phyloP scores from a whole-genome alignment of 2,113 vertebrate species.

The Electrona antarctica region DNA sequence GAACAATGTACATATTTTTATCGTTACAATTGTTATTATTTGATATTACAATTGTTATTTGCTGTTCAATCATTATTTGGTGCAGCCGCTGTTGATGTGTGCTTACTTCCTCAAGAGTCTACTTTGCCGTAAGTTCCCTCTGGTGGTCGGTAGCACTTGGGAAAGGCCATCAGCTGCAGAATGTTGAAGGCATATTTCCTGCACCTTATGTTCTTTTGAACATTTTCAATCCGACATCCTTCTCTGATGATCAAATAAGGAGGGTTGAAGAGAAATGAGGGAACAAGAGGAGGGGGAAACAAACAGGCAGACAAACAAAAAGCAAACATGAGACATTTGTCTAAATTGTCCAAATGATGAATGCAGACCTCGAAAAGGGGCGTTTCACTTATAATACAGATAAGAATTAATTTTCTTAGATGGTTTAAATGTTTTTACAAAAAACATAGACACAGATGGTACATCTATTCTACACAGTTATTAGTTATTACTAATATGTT shows the following conservation, averaged over 20 bases:
- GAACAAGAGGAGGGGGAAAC: constrained; percentile 24
- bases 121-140: constrained; percentile 97
- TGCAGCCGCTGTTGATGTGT: neutral
- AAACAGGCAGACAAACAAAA: constrained; percentile 64
- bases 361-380: neutral
- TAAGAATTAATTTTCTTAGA: neutral
- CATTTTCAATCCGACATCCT: constrained; percentile 99
- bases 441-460: too few relatives aligned
- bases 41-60: neutral
- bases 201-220: constrained; percentile 98
- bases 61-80: neutral
- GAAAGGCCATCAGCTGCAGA: constrained; percentile 98
- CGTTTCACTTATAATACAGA: neutral
- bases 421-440: too few relatives aligned
- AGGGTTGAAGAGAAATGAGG: constrained; percentile 18
- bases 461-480: too few relatives aligned
- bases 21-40: neutral
- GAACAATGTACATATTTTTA: neutral
- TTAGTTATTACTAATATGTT: too few relatives aligned
- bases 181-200: constrained; percentile 99
- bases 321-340: constrained; percentile 17
- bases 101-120: constrained; percentile 83
- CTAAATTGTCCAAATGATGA: constrained; percentile 7
- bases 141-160: constrained; percentile 96
- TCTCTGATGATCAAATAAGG: constrained; percentile 84